Evolutionary conservation across 1,140 invertebrate genomes (phyloP).

Genomic region (Atta colombica): DNA sequence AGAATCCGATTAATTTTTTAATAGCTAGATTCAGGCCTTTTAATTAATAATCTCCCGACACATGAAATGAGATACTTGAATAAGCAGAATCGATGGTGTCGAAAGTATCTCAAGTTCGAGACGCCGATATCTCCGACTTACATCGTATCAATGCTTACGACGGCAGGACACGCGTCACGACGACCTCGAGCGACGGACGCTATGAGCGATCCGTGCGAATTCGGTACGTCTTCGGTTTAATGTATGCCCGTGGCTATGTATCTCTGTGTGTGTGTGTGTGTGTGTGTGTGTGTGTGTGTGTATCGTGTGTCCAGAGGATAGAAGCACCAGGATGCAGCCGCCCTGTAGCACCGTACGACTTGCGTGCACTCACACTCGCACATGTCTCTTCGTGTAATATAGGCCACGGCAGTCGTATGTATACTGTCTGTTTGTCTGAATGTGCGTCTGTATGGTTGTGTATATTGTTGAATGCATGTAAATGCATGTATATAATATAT

Average conservation of each 20-base stretch:
- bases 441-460: slow-evolving; percentile 28
- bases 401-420: slow-evolving; percentile 74
- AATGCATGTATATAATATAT: slow-evolving; percentile 30
- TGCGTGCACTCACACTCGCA: slow-evolving; percentile 24
- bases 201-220: slow-evolving; percentile 67
- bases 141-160: slow-evolving; percentile 65
- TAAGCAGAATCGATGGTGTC: background rate
- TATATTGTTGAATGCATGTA: background rate
- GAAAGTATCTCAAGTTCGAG: slow-evolving; percentile 13
- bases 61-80: background rate
- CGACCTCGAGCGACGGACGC: slow-evolving; percentile 69
- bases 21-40: background rate
- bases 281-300: too few species aligned
- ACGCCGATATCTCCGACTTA: slow-evolving; percentile 58
- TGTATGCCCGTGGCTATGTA: slow-evolving; percentile 62
- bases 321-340: slow-evolving; percentile 38
- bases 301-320: slow-evolving; percentile 32
- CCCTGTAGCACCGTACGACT: slow-evolving; percentile 40
- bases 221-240: slow-evolving; percentile 62
- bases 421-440: slow-evolving; percentile 30
- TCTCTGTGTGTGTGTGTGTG: background rate
- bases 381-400: slow-evolving; percentile 63
- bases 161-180: slow-evolving; percentile 71
- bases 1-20: background rate
- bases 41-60: background rate